Percentiles rank a stretch among this genome's conserved stretches.
Conservation (phyloP, 2,113 vertebrate genomes). For the Callospermophilus lateralis region DNA sequence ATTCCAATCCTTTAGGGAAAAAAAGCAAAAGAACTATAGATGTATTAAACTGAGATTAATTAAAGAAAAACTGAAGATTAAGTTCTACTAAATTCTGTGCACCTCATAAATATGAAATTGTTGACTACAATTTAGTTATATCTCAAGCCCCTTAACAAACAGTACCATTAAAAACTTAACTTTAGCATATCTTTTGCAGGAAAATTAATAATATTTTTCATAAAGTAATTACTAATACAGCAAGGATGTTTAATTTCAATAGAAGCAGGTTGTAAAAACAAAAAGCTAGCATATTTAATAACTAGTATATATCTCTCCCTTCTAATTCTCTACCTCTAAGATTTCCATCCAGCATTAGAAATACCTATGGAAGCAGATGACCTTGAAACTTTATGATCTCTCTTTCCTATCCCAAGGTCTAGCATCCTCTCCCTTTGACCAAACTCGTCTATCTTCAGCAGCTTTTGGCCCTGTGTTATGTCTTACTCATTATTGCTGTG, state of each 20-base stretch:
- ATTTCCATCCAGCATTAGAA: neutral
- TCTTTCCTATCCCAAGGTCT: neutral
- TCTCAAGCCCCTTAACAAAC: neutral
- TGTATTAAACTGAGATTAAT: slow-evolving; percentile 11
- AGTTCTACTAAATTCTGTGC: neutral
- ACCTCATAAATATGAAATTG: neutral
- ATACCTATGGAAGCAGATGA: neutral
- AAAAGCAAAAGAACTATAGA: slow-evolving; percentile 31
- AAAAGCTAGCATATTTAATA: neutral
- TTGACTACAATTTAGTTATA: slow-evolving; percentile 6
- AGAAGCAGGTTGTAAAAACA: neutral
- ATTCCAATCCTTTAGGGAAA: slow-evolving; percentile 88
- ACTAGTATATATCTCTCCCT: neutral
- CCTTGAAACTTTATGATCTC: neutral
- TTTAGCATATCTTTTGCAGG: neutral
- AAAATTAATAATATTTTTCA: slow-evolving; percentile 23
- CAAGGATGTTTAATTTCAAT: slow-evolving; percentile 4
- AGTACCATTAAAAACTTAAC: neutral
- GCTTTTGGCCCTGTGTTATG: neutral
- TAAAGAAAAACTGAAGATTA: slow-evolving; percentile 7
- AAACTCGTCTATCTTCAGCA: neutral
- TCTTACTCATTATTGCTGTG: neutral
- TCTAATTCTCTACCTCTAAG: neutral
- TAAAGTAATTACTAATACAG: neutral
- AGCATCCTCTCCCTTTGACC: neutral